Evolutionary conservation across 2,888 invertebrate species (phyloP).

Genomic region (Xylophagus ater): DNA sequence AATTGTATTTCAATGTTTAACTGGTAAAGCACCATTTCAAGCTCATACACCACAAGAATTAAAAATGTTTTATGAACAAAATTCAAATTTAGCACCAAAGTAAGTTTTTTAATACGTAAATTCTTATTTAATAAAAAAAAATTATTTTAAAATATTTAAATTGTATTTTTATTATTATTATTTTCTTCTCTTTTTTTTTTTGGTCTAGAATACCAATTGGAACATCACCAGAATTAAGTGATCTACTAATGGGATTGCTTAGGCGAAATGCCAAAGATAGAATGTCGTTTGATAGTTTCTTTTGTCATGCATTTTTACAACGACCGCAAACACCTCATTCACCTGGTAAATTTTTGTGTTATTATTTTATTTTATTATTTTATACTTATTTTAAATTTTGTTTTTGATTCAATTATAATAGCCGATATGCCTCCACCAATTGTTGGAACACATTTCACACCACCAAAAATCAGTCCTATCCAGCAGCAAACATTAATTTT

Average conservation of each 20-base stretch:
- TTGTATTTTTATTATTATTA: neutral
- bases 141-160: neutral
- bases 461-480: conserved; percentile 39
- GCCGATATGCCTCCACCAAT: conserved; percentile 32
- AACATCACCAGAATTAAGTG: conserved; percentile 80
- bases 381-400: conserved; percentile 1
- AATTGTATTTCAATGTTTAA: conserved; percentile 96
- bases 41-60: conserved; percentile 96
- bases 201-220: conserved; percentile 77
- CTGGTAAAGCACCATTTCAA: conserved; percentile 97
- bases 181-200: no score
- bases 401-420: conserved; percentile 22
- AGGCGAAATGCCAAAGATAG: conserved; percentile 89
- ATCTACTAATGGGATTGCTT: conserved; percentile 74
- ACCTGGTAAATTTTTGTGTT: conserved; percentile 32
- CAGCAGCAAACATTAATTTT: conserved; percentile 38
- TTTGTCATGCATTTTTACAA: conserved; percentile 83
- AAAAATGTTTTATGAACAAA: conserved; percentile 94
- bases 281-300: conserved; percentile 93
- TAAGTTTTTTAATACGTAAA: conserved; percentile 40
- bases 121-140: conserved; percentile 2
- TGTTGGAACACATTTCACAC: conserved; percentile 28
- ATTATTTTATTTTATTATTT: neutral
- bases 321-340: conserved; percentile 46
- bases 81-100: conserved; percentile 81